Evolutionary conservation across 2,113 vertebrate species (phyloP), one percentile per base, ranked within the genome.

Genomic region (Puntigrus tetrazona): DNA sequence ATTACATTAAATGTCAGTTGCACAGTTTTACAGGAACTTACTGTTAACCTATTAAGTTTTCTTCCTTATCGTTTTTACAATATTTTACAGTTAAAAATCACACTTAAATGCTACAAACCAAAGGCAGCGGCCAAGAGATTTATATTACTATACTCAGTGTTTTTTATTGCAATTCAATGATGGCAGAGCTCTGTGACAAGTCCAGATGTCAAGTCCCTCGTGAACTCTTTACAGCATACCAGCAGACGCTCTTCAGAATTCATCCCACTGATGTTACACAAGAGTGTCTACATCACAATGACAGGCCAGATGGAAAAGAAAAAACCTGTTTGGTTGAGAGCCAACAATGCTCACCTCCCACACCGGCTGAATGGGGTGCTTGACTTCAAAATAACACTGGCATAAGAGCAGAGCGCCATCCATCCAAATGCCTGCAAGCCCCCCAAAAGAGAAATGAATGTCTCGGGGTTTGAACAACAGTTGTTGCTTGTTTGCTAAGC

Each of bases 231-330:
- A 45, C 55, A 27, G 36, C n/a, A 43, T 41, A 43, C 77, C 36
- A 79, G 36, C 55, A 43, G 77, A 43, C 34, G 9, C n/a, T 78
- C 55, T 59, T 78, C 55, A 63, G 36, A 43, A 22, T 57, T 41
- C 16, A 38, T 34, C 36, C 47, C 61, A 18, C 52, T 41, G 75
- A 43, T 84, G 52, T 70, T 43, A 29, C 10, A 74, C 50, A 43
- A 20, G n/a, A 59, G 50, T 25, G 20, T 72, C n/a, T 55, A 69
- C 83, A 78, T 84, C 63, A 70, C 63, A 84, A 70, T 77, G 83
- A 78, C 75, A 59, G 13, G 65, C 61, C 75, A 84, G 59, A 76
- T 78, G 65, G 82, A 69, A n/a, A 9, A 84, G 50, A 57, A 65
- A 50, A 52, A 67, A 31, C 27, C 50, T 57, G 83, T 34, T 75